Conservation (phyloP, 2,113 vertebrate genomes). For the Cheirogaleus medius region DNA sequence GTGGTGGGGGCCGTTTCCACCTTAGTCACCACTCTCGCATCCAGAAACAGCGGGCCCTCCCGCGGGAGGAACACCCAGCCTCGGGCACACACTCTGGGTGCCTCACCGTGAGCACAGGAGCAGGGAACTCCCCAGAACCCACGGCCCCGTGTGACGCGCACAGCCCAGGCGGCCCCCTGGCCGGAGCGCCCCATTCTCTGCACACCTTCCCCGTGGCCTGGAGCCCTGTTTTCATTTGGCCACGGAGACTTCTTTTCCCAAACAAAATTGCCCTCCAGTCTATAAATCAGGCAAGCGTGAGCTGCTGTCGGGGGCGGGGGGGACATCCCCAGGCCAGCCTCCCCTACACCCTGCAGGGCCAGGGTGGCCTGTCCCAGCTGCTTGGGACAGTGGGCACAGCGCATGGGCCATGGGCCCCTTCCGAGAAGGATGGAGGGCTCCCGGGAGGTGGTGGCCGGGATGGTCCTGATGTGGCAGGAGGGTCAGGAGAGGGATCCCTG, state of each 20-base stretch:
- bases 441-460: rapidly evolving
- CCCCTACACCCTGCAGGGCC: too few relatives aligned
- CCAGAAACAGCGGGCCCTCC: background rate
- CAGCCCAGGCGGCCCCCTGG: background rate
- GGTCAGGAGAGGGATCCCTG: too few relatives aligned
- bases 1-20: background rate
- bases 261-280: background rate
- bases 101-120: rapidly evolving
- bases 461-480: background rate
- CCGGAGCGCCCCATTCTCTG: rapidly evolving
- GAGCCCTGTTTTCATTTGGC: background rate
- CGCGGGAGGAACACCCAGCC: rapidly evolving
- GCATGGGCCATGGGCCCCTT: background rate
- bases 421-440: rapidly evolving
- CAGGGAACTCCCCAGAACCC: rapidly evolving
- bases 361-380: too few relatives aligned
- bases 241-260: background rate
- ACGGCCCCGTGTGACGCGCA: rapidly evolving
- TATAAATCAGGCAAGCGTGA: background rate
- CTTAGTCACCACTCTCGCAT: background rate
- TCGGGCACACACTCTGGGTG: rapidly evolving
- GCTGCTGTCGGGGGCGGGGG: rapidly evolving
- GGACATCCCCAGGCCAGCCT: too few relatives aligned
- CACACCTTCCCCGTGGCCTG: too few relatives aligned
- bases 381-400: background rate